These are phyloP conservation scores for Leguminivora glycinivorella DNA, from an alignment of 1,140 invertebrate species.

Conservation along the genomic window DNA sequence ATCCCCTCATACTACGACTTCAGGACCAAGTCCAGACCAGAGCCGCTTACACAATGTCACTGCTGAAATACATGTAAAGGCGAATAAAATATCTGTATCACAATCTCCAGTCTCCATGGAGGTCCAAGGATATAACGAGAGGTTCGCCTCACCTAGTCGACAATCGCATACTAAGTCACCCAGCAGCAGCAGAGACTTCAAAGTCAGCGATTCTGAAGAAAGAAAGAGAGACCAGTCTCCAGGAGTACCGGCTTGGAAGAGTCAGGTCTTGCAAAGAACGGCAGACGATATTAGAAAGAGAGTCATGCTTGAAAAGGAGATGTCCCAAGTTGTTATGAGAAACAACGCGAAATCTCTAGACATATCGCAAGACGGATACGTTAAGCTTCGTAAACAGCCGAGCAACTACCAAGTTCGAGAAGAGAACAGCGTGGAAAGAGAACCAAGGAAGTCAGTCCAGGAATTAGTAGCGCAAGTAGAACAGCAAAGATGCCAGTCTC, in stretches of 20 bases:
- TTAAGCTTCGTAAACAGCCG: conserved; percentile 68
- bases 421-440: conserved; percentile 50
- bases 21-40: conserved; percentile 38
- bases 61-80: conserved; percentile 73
- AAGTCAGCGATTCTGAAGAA: conserved; percentile 51
- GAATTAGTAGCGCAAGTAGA: conserved; percentile 81
- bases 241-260: conserved; percentile 63
- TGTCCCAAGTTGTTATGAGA: conserved; percentile 56
- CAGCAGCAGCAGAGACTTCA: conserved; percentile 50
- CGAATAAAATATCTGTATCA: conserved; percentile 63
- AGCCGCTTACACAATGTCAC: conserved; percentile 65
- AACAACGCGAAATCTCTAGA: conserved; percentile 62
- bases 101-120: conserved; percentile 63
- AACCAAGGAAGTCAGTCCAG: conserved; percentile 79
- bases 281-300: conserved; percentile 70
- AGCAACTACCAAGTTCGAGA: conserved; percentile 47
- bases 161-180: conserved; percentile 59
- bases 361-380: conserved; percentile 74
- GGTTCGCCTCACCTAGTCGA: conserved; percentile 55
- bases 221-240: conserved; percentile 37
- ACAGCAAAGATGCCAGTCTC: conserved; percentile 65
- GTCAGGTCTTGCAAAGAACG: conserved; percentile 72
- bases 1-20: conserved; percentile 43
- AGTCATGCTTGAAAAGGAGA: conserved; percentile 63
- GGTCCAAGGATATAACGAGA: conserved; percentile 52